These are phyloP conservation scores for Drosophila mimica DNA, from an alignment of 2,888 invertebrate genomes.

Conservation along the genomic window DNA sequence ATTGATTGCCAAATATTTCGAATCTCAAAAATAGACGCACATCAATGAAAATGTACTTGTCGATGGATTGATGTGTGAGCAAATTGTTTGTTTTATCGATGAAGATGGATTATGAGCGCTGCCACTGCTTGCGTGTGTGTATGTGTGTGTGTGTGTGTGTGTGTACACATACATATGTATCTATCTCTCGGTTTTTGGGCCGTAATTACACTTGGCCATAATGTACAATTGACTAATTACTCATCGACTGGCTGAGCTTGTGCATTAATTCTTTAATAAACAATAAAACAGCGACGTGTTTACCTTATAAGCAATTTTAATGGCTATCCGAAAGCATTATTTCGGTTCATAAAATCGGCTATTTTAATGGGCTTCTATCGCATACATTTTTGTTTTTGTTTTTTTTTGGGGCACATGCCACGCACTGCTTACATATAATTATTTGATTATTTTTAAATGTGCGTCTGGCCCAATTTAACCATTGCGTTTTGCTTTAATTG, in stretches of 20 bases:
- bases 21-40: conserved; percentile 42
- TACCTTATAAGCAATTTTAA: conserved; percentile 75
- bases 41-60: conserved; percentile 64
- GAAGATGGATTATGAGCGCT: conserved; percentile 78
- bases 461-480: conserved; percentile 62
- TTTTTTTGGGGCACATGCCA: conserved; percentile 44
- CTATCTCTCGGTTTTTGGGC: conserved; percentile 19
- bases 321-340: conserved; percentile 51
- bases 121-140: conserved; percentile 9
- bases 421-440: conserved; percentile 63
- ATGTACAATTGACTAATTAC: conserved; percentile 59
- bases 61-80: conserved; percentile 72
- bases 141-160: not conserved
- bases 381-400: conserved; percentile 3
- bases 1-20: conserved; percentile 74
- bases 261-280: conserved; percentile 74
- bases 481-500: conserved; percentile 55
- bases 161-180: not conserved
- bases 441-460: conserved; percentile 71
- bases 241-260: conserved; percentile 53
- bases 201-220: conserved; percentile 43
- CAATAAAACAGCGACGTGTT: conserved; percentile 73
- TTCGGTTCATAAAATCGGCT: conserved; percentile 54
- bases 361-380: conserved; percentile 54
- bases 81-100: conserved; percentile 76